Base-by-base conservation (phyloP, 2,888 invertebrate species). In the Oscheius sp. region DNA sequence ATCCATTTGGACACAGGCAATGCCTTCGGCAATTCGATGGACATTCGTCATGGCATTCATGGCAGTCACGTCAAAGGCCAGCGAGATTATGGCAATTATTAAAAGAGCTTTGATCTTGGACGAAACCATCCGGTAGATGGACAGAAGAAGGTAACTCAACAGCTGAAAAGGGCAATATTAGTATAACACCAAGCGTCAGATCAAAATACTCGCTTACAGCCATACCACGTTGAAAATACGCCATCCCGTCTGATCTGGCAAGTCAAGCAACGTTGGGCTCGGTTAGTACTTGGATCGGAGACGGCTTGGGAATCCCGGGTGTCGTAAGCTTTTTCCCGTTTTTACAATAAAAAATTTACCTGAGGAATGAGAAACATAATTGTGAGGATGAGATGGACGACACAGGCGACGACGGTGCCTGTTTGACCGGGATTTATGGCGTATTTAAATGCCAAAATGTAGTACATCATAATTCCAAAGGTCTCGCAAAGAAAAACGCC, bases 41-140 rank as follows among this genome's bases (percentile, higher is more conserved):
- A 85, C 73, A 61, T 85, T 85, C 9, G 69, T 66, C 18, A 84
- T 76, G 3, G 83, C 74, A 61, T 86, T 85, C 78, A 79, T 74
- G n/a, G 84, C 85, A 0, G 84, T 78, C 46, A 78, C 77, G 82
- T 84, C 21, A 27, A 76, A 16, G n/a, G 25, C n/a, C 9, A 49
- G 49, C 21, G 49, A 49, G 29, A 80, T 61, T 6, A 80, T 66
- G 23, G 78, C 68, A 25, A 80, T 76, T 2, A 80, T 16, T n/a
- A 80, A 49, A 0, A 80, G 63, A 12, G 73, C 74, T 27, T 75
- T 75, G 53, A 80, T 23, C 69, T 78, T 78, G 12, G 76, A 73
- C 1, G 77, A 63, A 16, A 78, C 45, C 78, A 80, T 78, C 2
- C 78, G 63, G 25, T 80, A 78, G 7, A 74, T 72, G 6, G 78